Evolutionary conservation across 2,888 invertebrate genomes (phyloP), one percentile per base, ranked within the genome.

Genomic region (Stenodema calcarata): DNA sequence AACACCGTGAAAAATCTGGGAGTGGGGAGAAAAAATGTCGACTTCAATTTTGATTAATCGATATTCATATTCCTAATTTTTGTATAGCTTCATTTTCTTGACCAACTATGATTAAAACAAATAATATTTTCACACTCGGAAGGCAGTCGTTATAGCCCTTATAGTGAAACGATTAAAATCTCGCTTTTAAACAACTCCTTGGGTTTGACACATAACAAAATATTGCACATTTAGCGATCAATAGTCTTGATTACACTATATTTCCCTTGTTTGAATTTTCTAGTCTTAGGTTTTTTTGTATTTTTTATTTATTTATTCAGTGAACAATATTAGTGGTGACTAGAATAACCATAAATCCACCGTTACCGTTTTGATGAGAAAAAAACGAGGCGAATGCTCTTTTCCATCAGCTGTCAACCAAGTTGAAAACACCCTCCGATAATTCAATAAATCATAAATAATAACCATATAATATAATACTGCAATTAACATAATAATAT

Each of bases 401-500:
- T 12, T n/a, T 28, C 35, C 35, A 23, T 62, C 35, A 73, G 73
- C 41, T 73, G 30, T 73, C 35, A 41, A 27, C 78, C 78, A 78
- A 78, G 35, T 35, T 73, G n/a, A 35, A 73, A 73, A 73, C 30
- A 70, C 73, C 73, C 35, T 35, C 23, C 2, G 18, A 62, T 23
- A 23, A 23, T 23, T 62, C 18, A 35, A 23, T 23, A 73, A 73
- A 73, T 47, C 50, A 54, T 62, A 79, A 44, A 82, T 78, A 69
- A 73, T 87, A 87, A 28, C 70, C 42, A 41, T 82, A 30, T 28
- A 27, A 18, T 70, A 79, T 79, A 87, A 81, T 87, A 79, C 76
- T 87, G 78, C 79, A 86, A 86, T 81, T 44, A 81, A 87, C 81
- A 88, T 35, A 86, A 87, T 86, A 87, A 88, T 88, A 86, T 88